Evolutionary conservation across 2,113 vertebrate species (phyloP), one percentile per base, ranked within the genome.

Genomic region (Labrus mixtus): DNA sequence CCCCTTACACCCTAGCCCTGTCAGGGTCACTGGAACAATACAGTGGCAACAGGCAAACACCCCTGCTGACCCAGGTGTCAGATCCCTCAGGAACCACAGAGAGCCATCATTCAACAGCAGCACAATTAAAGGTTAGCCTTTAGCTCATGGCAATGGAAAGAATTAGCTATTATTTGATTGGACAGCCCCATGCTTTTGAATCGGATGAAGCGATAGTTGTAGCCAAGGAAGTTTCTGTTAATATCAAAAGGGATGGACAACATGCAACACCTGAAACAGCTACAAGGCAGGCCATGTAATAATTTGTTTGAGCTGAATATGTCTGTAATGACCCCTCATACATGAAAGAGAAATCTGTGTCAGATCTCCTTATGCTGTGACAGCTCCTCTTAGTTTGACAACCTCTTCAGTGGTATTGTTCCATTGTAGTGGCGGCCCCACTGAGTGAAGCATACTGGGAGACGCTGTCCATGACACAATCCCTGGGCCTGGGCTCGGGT

Each of bases 391-490:
- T 85, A 68, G 62, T 56, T 37, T 71, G 73, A 87, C 81, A 85
- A 55, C 39, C 46, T 75, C 53, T 73, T 65, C 62, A 69, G 63
- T 43, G 60, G 63, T 63, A 81, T 85, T 87, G 89, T 87, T 78
- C 68, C 37, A 85, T 75, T 89, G 79, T 82, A 56, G 73, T 37
- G 76, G 51, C 51, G 23, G 85, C 54, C 63, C 55, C 68, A 71
- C 80, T 82, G 87, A 89, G 78, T 87, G 86, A 87, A 80, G 75
- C 83, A 83, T 75, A 80, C 89, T 87, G 90, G 89, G 89, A 90
- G 90, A 93, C 81, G 59, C 59, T 86, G 90, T 90, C 91, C 89
- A 92, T 92, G 92, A 92, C 90, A 91, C 92, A 93, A 93, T 93
- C 92, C 91, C 90, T 85, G 83, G 85, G 90, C 78, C 83, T 50